Evolutionary conservation across 2,888 invertebrate species (phyloP).

Genomic region (Rosalia funebris): DNA sequence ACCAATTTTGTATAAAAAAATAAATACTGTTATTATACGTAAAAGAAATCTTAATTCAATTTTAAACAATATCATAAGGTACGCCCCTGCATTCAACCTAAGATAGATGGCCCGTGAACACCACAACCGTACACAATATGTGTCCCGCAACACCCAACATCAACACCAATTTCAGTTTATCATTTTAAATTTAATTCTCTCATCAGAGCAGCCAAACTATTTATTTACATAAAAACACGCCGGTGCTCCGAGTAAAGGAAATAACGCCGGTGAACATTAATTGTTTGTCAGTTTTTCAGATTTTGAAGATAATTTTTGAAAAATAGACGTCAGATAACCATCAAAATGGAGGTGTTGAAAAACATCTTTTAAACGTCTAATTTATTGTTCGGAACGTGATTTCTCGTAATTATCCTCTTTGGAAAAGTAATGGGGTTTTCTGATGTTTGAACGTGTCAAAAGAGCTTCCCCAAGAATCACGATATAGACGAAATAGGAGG

Average conservation of each 20-base stretch:
- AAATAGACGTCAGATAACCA: slow-evolving; percentile 17
- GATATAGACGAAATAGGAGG: no score
- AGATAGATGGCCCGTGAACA: slow-evolving; percentile 34
- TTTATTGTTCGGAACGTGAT: no score
- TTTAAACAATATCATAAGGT: background rate
- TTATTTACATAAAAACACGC: slow-evolving; percentile 21
- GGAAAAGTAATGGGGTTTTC: no score
- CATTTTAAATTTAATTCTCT: slow-evolving; percentile 28
- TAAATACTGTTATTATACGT: no score
- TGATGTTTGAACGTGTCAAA: no score
- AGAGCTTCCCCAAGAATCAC: no score
- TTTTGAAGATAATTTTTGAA: slow-evolving; percentile 25
- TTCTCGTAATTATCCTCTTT: no score
- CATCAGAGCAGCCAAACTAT: slow-evolving; percentile 20
- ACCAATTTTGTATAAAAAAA: no score
- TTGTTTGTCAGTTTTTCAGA: slow-evolving; percentile 16
- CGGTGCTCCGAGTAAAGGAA: slow-evolving; percentile 17
- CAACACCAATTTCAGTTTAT: slow-evolving; percentile 28
- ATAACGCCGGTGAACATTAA: slow-evolving; percentile 17
- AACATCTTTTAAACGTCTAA: slow-evolving; percentile 6
- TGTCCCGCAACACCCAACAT: slow-evolving; percentile 26
- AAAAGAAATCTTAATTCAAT: no score
- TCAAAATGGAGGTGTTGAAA: slow-evolving; percentile 16
- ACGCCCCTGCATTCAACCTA: slow-evolving; percentile 21
- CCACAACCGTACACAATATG: slow-evolving; percentile 29